phyloP scores from a whole-genome alignment of 2,797 vertebrate species.

The Lutjanus campechanus region DNA sequence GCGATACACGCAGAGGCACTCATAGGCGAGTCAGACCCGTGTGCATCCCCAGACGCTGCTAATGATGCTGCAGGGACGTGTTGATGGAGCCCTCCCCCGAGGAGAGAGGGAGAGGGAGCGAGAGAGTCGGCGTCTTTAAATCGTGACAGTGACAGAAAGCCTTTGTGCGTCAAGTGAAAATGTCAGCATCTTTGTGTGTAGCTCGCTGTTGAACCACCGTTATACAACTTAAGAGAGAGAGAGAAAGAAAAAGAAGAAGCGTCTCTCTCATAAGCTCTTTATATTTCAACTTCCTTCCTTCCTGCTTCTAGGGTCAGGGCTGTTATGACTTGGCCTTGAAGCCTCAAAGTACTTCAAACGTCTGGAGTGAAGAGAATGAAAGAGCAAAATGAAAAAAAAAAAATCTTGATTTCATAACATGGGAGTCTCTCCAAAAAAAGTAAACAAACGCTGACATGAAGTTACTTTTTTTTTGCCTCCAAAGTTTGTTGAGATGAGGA shows the following conservation, averaged over 20 bases:
- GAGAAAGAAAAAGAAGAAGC: not conserved
- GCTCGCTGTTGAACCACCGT: slow-evolving; percentile 1
- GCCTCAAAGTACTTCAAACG: slow-evolving; percentile 19
- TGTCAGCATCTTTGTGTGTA: slow-evolving; percentile 16
- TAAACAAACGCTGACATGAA: slow-evolving; percentile 1
- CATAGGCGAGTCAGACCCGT: not conserved
- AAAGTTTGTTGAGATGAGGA: slow-evolving; percentile 29
- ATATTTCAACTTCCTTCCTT: slow-evolving; percentile 33
- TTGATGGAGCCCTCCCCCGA: slow-evolving; percentile 20
- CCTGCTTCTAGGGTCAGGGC: slow-evolving; percentile 33
- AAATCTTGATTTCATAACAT: slow-evolving; percentile 20
- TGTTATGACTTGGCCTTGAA: slow-evolving; percentile 21
- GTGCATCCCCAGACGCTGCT: slow-evolving; percentile 35
- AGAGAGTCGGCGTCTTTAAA: slow-evolving; percentile 9
- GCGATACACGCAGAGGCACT: not conserved
- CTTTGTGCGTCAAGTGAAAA: slow-evolving; percentile 33
- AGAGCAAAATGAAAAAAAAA: not conserved
- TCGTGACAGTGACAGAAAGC: slow-evolving; percentile 1
- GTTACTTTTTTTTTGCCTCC: not conserved
- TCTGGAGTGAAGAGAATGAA: slow-evolving; percentile 7
- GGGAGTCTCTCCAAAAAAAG: slow-evolving; percentile 1
- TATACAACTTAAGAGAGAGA: not conserved
- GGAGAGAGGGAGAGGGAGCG: slow-evolving; percentile 12
- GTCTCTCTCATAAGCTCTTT: slow-evolving; percentile 27
- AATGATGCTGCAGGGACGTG: slow-evolving; percentile 33